Conservation (phyloP, 2,888 invertebrate species). For the Siphonodentalium dalli region DNA sequence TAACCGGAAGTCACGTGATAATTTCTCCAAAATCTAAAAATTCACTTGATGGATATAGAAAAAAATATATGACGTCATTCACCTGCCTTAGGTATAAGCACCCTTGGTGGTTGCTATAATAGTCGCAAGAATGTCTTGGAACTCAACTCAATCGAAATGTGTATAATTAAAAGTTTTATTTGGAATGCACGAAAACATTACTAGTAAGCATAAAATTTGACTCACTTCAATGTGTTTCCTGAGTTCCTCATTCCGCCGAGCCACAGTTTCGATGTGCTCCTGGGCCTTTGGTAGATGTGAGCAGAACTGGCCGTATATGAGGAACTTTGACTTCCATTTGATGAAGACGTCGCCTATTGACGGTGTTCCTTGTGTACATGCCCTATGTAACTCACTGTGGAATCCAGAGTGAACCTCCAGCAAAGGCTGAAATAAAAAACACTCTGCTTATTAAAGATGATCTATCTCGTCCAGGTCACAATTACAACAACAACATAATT, state of each 20-base stretch:
- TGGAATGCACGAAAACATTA: background rate
- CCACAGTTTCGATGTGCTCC: conserved; percentile 79
- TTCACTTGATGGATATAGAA: too few relatives aligned
- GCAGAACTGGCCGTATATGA: conserved; percentile 95
- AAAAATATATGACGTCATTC: too few relatives aligned
- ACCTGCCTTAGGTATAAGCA: too few relatives aligned
- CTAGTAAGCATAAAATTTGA: background rate
- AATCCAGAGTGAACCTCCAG: conserved; percentile 86
- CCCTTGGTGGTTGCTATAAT: too few relatives aligned
- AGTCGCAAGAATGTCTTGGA: too few relatives aligned
- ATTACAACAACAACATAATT: too few relatives aligned
- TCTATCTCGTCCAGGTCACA: too few relatives aligned
- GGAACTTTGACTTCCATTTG: conserved; percentile 86
- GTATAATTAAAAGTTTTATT: background rate
- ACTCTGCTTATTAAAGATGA: conserved; percentile 2
- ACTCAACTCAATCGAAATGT: background rate
- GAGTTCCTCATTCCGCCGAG: conserved; percentile 73
- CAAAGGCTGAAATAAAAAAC: conserved; percentile 73
- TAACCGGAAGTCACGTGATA: too few relatives aligned
- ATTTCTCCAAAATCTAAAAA: too few relatives aligned
- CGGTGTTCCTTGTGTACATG: conserved; percentile 37
- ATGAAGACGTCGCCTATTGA: conserved; percentile 72
- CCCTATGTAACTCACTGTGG: conserved; percentile 78
- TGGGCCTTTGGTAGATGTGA: conserved; percentile 91
- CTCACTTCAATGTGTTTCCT: conserved; percentile 64